Percentiles rank a stretch among this genome's conserved stretches.
These are phyloP conservation scores for Drosophila lacteicornis DNA, from an alignment of 1,140 invertebrate species.

Conservation along the genomic window DNA sequence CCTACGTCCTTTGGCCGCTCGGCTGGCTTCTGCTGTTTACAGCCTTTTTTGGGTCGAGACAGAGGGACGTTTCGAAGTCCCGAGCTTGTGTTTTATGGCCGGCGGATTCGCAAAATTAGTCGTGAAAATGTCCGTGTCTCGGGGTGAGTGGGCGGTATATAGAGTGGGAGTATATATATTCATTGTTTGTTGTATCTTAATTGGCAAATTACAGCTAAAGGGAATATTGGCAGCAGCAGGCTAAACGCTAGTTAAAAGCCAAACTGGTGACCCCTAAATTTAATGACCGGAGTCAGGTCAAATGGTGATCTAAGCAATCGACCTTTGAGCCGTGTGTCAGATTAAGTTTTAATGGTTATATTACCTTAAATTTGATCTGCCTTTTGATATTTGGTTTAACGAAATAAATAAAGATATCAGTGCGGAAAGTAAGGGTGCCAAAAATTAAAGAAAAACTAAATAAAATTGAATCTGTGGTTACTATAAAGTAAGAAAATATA, in stretches of 20 bases:
- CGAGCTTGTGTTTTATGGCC: constrained; percentile 46
- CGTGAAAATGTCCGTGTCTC: constrained; percentile 42
- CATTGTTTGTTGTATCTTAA: constrained; percentile 33
- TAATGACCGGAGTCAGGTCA: constrained; percentile 3
- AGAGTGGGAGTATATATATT: constrained; percentile 18
- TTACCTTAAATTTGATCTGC: not conserved
- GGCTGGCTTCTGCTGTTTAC: constrained; percentile 19
- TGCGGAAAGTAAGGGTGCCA: not conserved
- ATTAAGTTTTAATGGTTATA: constrained; percentile 7
- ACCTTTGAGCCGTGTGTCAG: constrained; percentile 9
- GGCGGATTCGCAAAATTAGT: constrained; percentile 63
- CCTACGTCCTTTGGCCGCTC: constrained; percentile 4
- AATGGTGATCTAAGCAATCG: constrained; percentile 14
- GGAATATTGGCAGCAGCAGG: not conserved
- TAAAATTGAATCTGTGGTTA: too few species aligned
- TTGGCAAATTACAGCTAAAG: constrained; percentile 37
- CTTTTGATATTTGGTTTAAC: not conserved
- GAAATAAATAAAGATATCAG: not conserved
- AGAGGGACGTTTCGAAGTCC: not conserved
- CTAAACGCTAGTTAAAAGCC: not conserved
- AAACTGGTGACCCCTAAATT: constrained; percentile 12
- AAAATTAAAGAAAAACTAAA: too few species aligned
- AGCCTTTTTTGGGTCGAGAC: not conserved
- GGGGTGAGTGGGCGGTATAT: not conserved
- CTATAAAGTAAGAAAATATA: too few species aligned